phyloP scores from a whole-genome alignment of 1,140 invertebrate species.

The Agrypnia vestita region DNA sequence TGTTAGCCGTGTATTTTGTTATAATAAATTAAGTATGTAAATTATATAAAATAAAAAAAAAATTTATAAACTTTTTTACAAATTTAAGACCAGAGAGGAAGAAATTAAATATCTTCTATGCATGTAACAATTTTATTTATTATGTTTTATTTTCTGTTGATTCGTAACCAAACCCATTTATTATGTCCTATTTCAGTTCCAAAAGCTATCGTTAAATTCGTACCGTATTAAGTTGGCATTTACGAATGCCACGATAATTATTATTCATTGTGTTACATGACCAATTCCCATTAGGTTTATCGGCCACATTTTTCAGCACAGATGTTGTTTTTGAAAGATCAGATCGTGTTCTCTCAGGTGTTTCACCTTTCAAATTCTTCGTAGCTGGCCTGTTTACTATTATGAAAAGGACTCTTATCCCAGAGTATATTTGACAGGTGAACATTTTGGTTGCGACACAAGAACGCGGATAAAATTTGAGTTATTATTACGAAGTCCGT shows the following conservation, averaged over 20 bases:
- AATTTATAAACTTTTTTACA: too few relatives aligned
- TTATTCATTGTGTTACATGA: conserved; percentile 9
- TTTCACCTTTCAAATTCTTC: conserved; percentile 21
- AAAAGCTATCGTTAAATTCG: neutral
- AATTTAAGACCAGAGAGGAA: too few relatives aligned
- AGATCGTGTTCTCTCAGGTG: conserved; percentile 25
- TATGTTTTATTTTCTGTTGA: too few relatives aligned
- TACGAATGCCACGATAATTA: conserved; percentile 9
- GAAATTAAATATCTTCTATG: too few relatives aligned
- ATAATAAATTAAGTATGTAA: too few relatives aligned
- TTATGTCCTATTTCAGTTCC: too few relatives aligned
- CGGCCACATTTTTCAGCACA: conserved; percentile 9
- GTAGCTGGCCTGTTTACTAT: conserved; percentile 2
- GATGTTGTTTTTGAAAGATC: conserved; percentile 21
- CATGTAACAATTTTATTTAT: too few relatives aligned
- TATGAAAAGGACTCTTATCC: conserved; percentile 14
- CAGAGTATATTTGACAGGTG: conserved; percentile 14
- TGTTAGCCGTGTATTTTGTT: too few relatives aligned
- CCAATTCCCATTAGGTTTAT: neutral
- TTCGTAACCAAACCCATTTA: too few relatives aligned
- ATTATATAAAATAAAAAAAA: too few relatives aligned
- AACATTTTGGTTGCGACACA: conserved; percentile 4
- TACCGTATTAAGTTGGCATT: neutral
- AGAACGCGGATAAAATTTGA: too few relatives aligned
- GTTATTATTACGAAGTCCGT: too few relatives aligned